Percentiles rank a stretch among this genome's conserved stretches.
phyloP scores from a whole-genome alignment of 2,888 invertebrate species.

The Colletes collaris region DNA sequence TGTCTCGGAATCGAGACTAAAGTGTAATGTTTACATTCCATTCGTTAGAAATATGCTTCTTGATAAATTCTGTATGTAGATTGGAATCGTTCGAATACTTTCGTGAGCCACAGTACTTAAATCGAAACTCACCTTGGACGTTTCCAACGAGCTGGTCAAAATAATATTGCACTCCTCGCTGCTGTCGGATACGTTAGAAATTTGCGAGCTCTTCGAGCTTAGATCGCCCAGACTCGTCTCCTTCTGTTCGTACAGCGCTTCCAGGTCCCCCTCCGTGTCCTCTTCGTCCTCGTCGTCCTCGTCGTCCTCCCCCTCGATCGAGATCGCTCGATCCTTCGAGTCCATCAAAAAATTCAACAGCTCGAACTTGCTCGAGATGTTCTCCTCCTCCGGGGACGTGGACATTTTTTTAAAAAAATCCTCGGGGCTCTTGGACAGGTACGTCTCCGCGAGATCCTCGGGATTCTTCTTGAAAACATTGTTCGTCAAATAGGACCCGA shows the following conservation, averaged over 20 bases:
- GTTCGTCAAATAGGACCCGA: conserved; percentile 73
- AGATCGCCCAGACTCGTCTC: conserved; percentile 84
- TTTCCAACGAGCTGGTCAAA: conserved; percentile 80
- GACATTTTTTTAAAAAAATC: conserved; percentile 83
- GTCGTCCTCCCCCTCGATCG: conserved; percentile 68
- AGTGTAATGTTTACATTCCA: no score
- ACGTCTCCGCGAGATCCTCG: conserved; percentile 74
- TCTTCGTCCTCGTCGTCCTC: conserved; percentile 83
- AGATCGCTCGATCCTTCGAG: conserved; percentile 85
- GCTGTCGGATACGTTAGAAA: conserved; percentile 93
- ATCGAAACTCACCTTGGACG: conserved; percentile 74
- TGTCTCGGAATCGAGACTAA: no score
- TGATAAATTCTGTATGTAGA: no score
- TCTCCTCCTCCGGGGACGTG: conserved; percentile 84
- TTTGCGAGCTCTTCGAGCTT: conserved; percentile 89
- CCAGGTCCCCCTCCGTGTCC: conserved; percentile 85
- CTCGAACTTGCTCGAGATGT: conserved; percentile 90
- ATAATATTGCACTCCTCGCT: conserved; percentile 92
- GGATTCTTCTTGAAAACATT: conserved; percentile 83
- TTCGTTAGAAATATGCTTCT: no score
- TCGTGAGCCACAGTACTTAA: neutral
- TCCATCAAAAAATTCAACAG: conserved; percentile 95
- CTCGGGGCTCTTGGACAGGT: conserved; percentile 74
- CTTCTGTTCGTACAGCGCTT: conserved; percentile 83
- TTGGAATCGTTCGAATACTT: no score